Conservation (phyloP, 2,888 invertebrate genomes). For the Phytoseiulus persimilis region DNA sequence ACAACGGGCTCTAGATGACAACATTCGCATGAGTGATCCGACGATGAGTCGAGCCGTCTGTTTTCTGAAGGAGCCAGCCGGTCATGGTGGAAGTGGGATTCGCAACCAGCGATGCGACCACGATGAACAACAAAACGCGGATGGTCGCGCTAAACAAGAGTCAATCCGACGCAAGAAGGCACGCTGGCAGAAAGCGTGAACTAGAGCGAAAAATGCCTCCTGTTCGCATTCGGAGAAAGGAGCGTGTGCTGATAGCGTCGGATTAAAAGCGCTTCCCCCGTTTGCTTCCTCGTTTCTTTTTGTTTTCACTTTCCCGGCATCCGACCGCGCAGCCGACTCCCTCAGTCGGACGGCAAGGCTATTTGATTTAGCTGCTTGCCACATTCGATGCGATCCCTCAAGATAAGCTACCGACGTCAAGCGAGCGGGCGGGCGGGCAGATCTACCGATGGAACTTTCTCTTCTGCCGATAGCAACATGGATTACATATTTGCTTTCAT, state of each 20-base stretch:
- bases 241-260: not conserved
- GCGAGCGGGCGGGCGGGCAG: not conserved
- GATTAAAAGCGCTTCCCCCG: not conserved
- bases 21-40: not conserved
- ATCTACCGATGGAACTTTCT: too few relatives aligned
- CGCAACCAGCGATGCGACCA: not conserved
- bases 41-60: not conserved
- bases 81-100: not conserved
- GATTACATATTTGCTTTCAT: too few relatives aligned
- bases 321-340: not conserved
- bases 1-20: not conserved
- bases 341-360: not conserved
- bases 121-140: not conserved
- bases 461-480: too few relatives aligned
- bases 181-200: not conserved
- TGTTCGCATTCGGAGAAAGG: not conserved
- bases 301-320: not conserved
- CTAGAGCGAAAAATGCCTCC: not conserved
- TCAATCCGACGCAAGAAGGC: not conserved
- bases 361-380: not conserved
- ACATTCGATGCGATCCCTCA: not conserved
- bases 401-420: not conserved
- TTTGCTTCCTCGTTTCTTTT: not conserved
- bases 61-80: not conserved
- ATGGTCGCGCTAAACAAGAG: not conserved